Conservation (phyloP, 2,113 vertebrate species). For the Trochalopteron elliotii region DNA sequence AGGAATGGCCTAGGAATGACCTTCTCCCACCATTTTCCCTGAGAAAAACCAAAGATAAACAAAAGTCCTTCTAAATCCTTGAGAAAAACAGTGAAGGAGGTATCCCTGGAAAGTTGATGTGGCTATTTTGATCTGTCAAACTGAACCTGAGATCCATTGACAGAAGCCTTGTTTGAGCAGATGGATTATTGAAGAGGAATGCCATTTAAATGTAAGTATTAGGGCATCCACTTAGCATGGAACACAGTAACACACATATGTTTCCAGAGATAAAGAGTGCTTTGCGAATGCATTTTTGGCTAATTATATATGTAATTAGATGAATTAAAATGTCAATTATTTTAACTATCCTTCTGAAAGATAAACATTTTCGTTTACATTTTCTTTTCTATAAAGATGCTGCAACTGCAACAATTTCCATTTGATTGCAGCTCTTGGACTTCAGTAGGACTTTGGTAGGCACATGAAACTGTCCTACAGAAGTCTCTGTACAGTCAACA, state of each 20-base stretch:
- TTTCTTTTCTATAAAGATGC: neutral
- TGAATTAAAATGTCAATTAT: neutral
- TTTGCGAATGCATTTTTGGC: neutral
- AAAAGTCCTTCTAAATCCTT: neutral
- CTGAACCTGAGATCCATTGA: neutral
- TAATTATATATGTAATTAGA: neutral
- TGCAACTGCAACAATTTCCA: neutral
- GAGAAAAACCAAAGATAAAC: neutral
- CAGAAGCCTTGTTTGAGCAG: neutral
- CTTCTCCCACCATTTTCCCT: neutral
- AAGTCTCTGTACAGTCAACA: neutral
- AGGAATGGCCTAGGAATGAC: neutral
- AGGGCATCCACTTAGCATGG: neutral
- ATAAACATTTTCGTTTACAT: neutral
- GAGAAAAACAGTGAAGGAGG: rapidly evolving
- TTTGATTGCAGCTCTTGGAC: neutral
- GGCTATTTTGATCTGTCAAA: neutral
- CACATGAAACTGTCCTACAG: neutral
- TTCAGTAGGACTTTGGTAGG: neutral
- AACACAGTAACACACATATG: neutral
- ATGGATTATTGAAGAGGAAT: neutral
- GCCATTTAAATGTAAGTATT: neutral
- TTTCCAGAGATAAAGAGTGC: neutral
- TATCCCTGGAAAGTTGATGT: neutral
- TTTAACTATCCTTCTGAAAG: neutral